Conservation (phyloP, 1,140 invertebrate genomes). For the Diploscapter pachys region DNA sequence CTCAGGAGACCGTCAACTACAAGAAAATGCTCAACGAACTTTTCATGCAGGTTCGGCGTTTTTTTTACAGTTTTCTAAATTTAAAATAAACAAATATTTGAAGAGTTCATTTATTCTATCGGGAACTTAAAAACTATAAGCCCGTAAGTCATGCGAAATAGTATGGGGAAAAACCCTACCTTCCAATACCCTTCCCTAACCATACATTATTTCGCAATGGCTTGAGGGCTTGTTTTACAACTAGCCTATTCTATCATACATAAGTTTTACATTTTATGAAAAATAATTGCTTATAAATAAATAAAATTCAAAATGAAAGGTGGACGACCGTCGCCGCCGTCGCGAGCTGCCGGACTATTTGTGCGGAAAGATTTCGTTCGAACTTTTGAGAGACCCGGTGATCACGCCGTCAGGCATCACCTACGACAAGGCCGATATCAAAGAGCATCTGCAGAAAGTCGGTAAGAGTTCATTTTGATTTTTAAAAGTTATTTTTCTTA, state of each 20-base stretch:
- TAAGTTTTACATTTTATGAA: not conserved
- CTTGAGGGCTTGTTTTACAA: not conserved
- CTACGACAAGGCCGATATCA: slow-evolving; percentile 30
- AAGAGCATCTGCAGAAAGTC: slow-evolving; percentile 25
- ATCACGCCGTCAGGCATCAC: slow-evolving; percentile 35
- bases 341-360: slow-evolving; percentile 32
- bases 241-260: not conserved
- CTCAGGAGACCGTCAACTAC: too few species aligned
- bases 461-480: not conserved
- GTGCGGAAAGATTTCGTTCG: slow-evolving; percentile 35
- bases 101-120: too few species aligned
- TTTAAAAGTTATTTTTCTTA: not conserved
- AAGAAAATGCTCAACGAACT: too few species aligned
- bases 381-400: slow-evolving; percentile 32
- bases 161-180: too few species aligned
- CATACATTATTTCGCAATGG: too few species aligned
- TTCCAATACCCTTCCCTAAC: too few species aligned
- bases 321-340: slow-evolving; percentile 20
- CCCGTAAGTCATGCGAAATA: too few species aligned
- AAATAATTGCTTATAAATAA: not conserved
- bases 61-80: too few species aligned
- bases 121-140: too few species aligned
- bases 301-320: slow-evolving; percentile 1
- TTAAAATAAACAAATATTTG: too few species aligned
- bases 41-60: too few species aligned